These are phyloP conservation scores for Scartelaos histophorus DNA, from an alignment of 2,113 vertebrate genomes.

Conservation along the genomic window DNA sequence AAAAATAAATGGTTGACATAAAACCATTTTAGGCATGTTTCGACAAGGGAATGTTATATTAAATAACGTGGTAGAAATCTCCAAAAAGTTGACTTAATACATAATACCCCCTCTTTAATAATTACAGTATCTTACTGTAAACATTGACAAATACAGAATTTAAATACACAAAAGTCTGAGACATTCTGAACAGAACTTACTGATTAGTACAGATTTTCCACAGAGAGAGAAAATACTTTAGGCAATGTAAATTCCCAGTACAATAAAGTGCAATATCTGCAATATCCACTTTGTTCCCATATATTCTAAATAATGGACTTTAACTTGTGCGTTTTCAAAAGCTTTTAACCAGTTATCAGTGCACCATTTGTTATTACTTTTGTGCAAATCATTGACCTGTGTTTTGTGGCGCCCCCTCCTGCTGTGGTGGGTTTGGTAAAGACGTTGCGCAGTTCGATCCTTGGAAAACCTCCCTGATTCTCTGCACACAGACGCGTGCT, in stretches of 20 bases:
- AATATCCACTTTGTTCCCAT: not conserved
- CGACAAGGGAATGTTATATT: no score
- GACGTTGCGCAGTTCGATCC: not conserved
- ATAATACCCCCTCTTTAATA: not conserved
- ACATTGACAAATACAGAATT: not conserved
- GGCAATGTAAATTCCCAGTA: not conserved
- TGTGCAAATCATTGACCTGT: not conserved
- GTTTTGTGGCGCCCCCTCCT: constrained; percentile 4
- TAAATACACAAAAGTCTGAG: not conserved
- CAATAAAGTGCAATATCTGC: not conserved
- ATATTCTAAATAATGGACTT: not conserved
- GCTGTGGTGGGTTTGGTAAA: constrained; percentile 18
- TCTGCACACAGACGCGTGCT: constrained; percentile 69
- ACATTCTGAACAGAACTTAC: not conserved
- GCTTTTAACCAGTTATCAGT: not conserved
- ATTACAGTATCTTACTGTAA: constrained; percentile 3
- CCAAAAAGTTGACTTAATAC: no score
- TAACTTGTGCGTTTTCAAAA: not conserved
- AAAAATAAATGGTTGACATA: no score
- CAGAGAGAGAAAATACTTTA: not conserved
- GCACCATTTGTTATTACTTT: not conserved
- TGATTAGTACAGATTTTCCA: no score
- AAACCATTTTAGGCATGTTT: no score
- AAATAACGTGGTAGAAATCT: no score
- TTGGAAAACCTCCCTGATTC: constrained; percentile 79